Evolutionary conservation across 1,140 invertebrate species (phyloP), one percentile per base, ranked within the genome.

Genomic region (Zaprionus vittiger): DNA sequence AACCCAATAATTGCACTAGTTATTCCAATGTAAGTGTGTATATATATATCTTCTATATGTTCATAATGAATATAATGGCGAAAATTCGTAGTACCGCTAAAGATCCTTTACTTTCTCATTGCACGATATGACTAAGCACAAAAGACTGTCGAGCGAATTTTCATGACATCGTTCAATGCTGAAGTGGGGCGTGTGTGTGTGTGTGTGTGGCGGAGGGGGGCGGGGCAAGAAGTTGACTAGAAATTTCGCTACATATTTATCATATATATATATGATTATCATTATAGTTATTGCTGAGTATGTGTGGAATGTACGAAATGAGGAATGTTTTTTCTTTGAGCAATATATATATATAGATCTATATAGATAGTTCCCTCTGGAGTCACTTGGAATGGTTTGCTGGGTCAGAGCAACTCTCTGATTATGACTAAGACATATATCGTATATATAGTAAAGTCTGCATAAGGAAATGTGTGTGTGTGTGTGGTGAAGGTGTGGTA

Each of bases 191-290:
- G 60, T 69, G 61, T 31, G 44, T 69, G 47, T 57, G 74, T 64
- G 60, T 72, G 61, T 31, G 38, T 69, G 47, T 57, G 74, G 73
- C 64, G 66, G 65, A 61, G 65, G 44, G 22, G 59, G 38, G n/a
- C 68, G 56, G 79, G 87, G 87, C 86, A 91, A 91, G 86, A 91
- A 91, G 73, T 91, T 91, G 86, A 91, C 86, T 91, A 91, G 86
- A 91, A 90, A 90, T 89, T 87, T 87, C 85, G 85, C 84, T 87
- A 89, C 76, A 73, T 68, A 68, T 85, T 61, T 38, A 75, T 41
- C 38, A 14, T 81, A 44, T 73, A 67, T 72, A 67, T 72, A 64
- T 69, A 28, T 31, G 22, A 59, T 65, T 56, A 63, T 62, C 28
- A 20, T 7, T 38, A 24, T 7, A 20, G 20, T 24, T 52, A 52